Conservation (phyloP, 2,113 vertebrate species). For the Protobothrops flavoviridis region DNA sequence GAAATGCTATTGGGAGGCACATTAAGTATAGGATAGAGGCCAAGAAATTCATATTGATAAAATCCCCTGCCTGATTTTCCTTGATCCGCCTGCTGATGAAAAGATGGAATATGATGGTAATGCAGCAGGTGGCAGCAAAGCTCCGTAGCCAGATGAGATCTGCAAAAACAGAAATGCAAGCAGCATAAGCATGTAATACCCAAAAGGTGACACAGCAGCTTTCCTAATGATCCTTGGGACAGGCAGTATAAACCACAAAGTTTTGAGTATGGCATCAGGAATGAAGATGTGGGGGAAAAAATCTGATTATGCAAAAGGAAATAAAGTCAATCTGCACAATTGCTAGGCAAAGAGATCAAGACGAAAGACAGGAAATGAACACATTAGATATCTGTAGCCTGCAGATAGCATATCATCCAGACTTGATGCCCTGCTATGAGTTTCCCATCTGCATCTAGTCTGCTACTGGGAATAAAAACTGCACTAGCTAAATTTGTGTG, state of each 20-base stretch:
- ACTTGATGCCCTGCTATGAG: background rate
- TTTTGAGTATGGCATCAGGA: background rate
- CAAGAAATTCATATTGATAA: fast-evolving
- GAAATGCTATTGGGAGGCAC: background rate
- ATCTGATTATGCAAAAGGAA: background rate
- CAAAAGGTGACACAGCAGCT: background rate
- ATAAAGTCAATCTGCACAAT: background rate
- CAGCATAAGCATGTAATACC: background rate
- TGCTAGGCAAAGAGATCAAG: background rate
- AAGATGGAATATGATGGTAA: background rate
- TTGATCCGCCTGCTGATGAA: background rate
- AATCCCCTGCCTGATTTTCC: background rate
- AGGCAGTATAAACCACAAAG: background rate
- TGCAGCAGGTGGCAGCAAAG: constrained; percentile 71
- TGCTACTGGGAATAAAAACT: background rate
- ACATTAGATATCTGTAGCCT: background rate
- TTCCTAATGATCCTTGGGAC: background rate
- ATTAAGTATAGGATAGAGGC: background rate
- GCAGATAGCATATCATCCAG: background rate
- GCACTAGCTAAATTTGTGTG: background rate
- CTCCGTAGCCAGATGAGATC: constrained; percentile 26
- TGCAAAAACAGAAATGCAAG: background rate
- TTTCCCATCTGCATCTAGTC: background rate
- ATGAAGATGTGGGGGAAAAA: background rate
- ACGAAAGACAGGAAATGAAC: background rate